Evolutionary conservation across 2,888 invertebrate species (phyloP), one percentile per base, ranked within the genome.

Genomic region (Serripes groenlandicus): DNA sequence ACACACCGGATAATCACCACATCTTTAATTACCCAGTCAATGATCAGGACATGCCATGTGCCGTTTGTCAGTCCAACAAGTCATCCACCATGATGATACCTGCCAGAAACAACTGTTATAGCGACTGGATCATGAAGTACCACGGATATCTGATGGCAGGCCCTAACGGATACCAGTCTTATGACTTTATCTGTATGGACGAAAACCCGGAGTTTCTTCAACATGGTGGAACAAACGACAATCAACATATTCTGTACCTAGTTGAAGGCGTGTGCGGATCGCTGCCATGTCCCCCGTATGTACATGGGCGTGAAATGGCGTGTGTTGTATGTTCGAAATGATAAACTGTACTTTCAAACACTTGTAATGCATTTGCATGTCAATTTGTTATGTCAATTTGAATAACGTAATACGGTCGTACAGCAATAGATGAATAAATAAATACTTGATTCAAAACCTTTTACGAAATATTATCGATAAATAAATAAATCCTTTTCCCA

Each of bases 261-360:
- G 76, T 76, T 26, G 75, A 81, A 26, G 80, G 66, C 9, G 15
- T 28, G 9, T 75, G 80, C 49, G 80, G 75, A 3, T 5, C 72
- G 4, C 60, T 81, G 2, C 60, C 52, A 3, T 76, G 80, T 28
- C 62, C 32, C 21, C 34, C 62, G 2, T 62, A 62, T 21, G 62
- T 62, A 11, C 21, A 62, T 11, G 80, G 80, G 3, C 52, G 76
- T 11, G 80, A 76, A 52, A 26, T 81, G 23, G 60, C 76, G 21
- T 81, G 80, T 26, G 76, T 66, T 49, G 75, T 81, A n/a, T 81
- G 80, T 28, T 66, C 80, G 1, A 81, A 81, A 62, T 81, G n/a
- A n/a, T n/a, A n/a, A n/a, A n/a, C n/a, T n/a, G n/a, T n/a, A n/a
- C n/a, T n/a, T n/a, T n/a, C n/a, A n/a, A n/a, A n/a, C n/a, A n/a